phyloP scores from a whole-genome alignment of 2,888 invertebrate genomes.

The Leucophenga maculata region DNA sequence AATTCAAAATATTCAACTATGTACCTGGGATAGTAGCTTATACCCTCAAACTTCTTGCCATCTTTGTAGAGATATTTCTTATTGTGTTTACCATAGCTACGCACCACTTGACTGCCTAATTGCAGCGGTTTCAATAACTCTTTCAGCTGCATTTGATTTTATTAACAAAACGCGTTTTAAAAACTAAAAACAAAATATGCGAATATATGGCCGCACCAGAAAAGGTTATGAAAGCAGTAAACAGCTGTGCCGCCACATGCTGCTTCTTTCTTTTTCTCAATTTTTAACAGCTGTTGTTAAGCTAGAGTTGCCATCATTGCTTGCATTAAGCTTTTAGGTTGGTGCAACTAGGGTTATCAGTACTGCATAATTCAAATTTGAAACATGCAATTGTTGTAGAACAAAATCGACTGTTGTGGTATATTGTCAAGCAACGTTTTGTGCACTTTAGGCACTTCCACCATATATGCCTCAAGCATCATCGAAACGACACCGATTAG shows the following conservation, averaged over 20 bases:
- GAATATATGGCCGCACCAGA: background rate
- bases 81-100: conserved; percentile 70
- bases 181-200: conserved; percentile 23
- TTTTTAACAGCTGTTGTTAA: background rate
- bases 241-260: conserved; percentile 18
- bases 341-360: background rate
- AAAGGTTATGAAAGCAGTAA: conserved; percentile 26
- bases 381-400: conserved; percentile 93
- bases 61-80: conserved; percentile 71
- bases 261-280: background rate
- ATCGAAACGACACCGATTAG: conserved; percentile 50
- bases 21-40: conserved; percentile 80
- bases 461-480: conserved; percentile 83
- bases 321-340: no score
- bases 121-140: conserved; percentile 50
- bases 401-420: conserved; percentile 88
- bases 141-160: conserved; percentile 48
- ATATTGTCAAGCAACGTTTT: conserved; percentile 85
- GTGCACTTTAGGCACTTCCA: conserved; percentile 85
- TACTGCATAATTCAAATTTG: background rate
- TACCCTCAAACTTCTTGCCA: conserved; percentile 69
- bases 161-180: conserved; percentile 1
- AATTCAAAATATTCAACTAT: no score
- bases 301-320: background rate
- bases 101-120: conserved; percentile 35